These are phyloP conservation scores for Tachuris rubrigastra DNA, from an alignment of 2,113 vertebrate species.

Conservation along the genomic window DNA sequence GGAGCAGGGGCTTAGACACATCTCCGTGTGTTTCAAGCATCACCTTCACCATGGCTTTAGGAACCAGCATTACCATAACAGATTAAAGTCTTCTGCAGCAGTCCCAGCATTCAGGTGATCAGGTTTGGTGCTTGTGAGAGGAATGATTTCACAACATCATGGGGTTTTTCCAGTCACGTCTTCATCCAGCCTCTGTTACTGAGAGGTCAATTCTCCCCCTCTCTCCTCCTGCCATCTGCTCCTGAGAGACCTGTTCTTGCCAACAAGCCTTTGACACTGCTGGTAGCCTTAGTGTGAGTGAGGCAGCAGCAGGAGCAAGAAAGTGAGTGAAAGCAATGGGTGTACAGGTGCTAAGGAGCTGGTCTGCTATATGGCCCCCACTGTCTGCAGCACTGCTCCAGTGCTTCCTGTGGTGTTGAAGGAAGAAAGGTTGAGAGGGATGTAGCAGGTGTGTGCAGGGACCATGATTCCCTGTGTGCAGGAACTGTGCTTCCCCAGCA, in stretches of 20 bases:
- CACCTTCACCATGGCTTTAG: neutral
- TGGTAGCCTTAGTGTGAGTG: neutral
- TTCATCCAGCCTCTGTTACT: neutral
- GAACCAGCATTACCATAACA: neutral
- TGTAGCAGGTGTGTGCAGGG: neutral
- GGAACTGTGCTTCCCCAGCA: neutral
- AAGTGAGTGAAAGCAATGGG: neutral
- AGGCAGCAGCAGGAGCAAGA: neutral
- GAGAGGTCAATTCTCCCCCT: neutral
- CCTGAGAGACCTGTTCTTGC: neutral
- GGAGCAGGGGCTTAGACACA: neutral
- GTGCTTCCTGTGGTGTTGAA: neutral
- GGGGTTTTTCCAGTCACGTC: neutral
- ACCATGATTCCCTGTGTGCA: neutral
- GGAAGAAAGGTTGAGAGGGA: neutral
- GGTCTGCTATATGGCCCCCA: neutral
- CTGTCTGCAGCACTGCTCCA: rapidly evolving
- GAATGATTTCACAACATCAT: neutral
- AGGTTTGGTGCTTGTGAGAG: neutral
- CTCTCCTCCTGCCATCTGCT: neutral
- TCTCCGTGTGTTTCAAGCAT: neutral
- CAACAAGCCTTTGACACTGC: rapidly evolving
- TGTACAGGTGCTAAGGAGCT: neutral
- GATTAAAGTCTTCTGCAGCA: neutral
- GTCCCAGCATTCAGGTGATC: neutral